These are phyloP conservation scores for Arothron firmamentum DNA, from an alignment of 2,113 vertebrate genomes.

Conservation along the genomic window DNA sequence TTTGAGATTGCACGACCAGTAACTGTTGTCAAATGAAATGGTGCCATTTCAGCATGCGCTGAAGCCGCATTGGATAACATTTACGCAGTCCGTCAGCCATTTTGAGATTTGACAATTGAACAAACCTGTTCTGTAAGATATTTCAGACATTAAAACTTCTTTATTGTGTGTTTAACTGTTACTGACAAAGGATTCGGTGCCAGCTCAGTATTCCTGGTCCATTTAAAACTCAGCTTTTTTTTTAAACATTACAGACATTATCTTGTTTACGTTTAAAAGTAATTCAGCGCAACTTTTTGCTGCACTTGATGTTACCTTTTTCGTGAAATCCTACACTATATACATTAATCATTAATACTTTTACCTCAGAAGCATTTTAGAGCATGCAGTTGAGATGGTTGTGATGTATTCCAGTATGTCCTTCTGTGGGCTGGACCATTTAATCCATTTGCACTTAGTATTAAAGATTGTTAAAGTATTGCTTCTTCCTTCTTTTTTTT, in stretches of 20 bases:
- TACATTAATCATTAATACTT: slow-evolving; percentile 9
- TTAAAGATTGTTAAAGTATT: not conserved
- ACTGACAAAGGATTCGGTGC: not conserved
- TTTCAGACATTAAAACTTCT: too few relatives aligned
- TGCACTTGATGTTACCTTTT: slow-evolving; percentile 3
- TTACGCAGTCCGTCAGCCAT: too few relatives aligned
- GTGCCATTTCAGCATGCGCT: too few relatives aligned
- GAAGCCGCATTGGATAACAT: too few relatives aligned
- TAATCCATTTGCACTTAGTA: slow-evolving; percentile 1
- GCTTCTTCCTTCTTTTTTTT: too few relatives aligned
- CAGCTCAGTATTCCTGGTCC: not conserved
- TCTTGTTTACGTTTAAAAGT: too few relatives aligned
- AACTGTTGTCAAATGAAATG: not conserved
- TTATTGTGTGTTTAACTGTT: not conserved
- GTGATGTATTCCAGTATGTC: not conserved
- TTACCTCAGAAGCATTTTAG: slow-evolving; percentile 21
- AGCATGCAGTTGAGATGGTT: slow-evolving; percentile 23
- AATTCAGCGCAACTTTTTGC: not conserved
- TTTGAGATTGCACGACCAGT: not conserved
- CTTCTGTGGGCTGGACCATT: slow-evolving; percentile 3
- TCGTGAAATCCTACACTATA: not conserved
- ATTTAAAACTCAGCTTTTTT: not conserved
- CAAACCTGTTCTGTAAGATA: too few relatives aligned
- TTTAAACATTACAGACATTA: not conserved
- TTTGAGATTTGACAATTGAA: not conserved